A percentile compares a stretch with the other conserved stretches of the same genome.
Conservation (phyloP, 1,140 invertebrate species). For the Lasioglossum baleicum region DNA sequence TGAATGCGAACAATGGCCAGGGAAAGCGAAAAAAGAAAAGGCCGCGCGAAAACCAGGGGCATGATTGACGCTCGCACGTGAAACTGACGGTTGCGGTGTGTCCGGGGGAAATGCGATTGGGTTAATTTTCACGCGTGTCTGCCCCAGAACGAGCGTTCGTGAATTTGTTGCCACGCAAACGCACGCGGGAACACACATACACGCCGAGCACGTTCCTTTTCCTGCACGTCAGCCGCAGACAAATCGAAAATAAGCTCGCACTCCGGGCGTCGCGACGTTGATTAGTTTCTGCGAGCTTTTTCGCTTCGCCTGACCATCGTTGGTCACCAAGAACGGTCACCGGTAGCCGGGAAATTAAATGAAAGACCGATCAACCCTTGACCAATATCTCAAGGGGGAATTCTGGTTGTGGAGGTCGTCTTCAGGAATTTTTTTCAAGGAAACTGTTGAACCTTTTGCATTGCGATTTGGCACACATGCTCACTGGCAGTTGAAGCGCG, state of each 20-base stretch:
- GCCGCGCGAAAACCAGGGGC: neutral
- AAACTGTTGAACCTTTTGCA: too few relatives aligned
- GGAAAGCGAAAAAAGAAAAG: too few relatives aligned
- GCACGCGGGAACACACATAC: too few relatives aligned
- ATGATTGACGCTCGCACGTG: slow-evolving; percentile 11
- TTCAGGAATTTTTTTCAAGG: too few relatives aligned
- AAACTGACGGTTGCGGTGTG: neutral
- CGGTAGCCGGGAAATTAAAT: too few relatives aligned
- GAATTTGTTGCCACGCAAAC: neutral
- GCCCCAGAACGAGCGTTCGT: neutral
- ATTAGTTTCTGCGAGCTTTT: neutral
- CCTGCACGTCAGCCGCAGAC: neutral
- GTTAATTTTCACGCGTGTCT: slow-evolving; percentile 9
- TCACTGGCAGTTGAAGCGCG: too few relatives aligned
- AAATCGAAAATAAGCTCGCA: neutral
- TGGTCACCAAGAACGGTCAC: too few relatives aligned
- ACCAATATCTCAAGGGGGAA: too few relatives aligned
- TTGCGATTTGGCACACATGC: too few relatives aligned
- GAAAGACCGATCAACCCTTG: too few relatives aligned
- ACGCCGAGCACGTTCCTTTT: neutral
- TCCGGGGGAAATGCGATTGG: slow-evolving; percentile 6
- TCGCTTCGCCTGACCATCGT: too few relatives aligned
- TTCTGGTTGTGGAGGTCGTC: too few relatives aligned
- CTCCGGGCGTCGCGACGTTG: neutral
- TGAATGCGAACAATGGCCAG: neutral